phyloP scores from a whole-genome alignment of 2,113 vertebrate genomes.

The Chaetops frenatus region DNA sequence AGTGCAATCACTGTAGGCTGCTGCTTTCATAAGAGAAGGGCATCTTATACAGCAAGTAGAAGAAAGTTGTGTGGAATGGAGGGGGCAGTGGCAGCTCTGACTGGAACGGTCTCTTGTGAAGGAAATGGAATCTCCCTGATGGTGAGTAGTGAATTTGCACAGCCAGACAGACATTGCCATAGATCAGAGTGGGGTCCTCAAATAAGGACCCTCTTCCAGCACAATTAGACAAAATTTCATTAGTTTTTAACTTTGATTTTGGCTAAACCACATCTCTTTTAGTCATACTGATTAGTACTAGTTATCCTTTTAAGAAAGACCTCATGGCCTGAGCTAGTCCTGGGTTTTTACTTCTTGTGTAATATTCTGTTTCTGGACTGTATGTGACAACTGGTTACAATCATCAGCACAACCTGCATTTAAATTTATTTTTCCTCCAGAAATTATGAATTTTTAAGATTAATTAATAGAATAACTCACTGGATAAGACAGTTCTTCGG shows the following conservation, averaged over 20 bases:
- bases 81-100: not conserved
- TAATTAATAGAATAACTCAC: not conserved
- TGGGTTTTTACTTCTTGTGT: not conserved
- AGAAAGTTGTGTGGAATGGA: not conserved
- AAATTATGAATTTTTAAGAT: not conserved
- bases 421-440: not conserved
- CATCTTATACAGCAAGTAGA: not conserved
- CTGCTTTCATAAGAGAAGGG: not conserved
- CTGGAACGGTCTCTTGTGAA: not conserved
- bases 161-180: not conserved
- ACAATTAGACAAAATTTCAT: not conserved
- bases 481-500: not conserved
- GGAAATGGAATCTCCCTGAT: not conserved
- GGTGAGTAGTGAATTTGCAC: not conserved
- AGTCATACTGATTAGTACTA: not conserved
- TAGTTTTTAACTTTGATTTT: not conserved
- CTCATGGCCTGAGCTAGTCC: not conserved
- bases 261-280: not conserved
- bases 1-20: not conserved
- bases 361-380: not conserved
- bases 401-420: not conserved
- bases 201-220: not conserved
- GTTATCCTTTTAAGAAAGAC: not conserved
- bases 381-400: not conserved
- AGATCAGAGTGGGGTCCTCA: fast-evolving